Conservation (phyloP, 2,888 invertebrate genomes). For the Eilema caniola region DNA sequence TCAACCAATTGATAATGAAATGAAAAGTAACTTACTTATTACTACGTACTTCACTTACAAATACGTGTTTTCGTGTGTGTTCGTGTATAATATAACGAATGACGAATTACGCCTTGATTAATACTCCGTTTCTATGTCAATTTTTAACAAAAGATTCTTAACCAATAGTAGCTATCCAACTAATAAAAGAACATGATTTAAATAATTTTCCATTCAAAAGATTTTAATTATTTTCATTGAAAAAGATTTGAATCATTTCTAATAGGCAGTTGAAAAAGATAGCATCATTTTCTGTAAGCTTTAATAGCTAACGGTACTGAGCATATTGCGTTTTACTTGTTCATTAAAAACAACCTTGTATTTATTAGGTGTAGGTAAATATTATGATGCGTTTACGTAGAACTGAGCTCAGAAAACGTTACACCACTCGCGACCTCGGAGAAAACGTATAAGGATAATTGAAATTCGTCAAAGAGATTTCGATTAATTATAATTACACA, state of each 20-base stretch:
- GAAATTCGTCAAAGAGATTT: neutral
- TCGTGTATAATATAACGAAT: too few species aligned
- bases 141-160: neutral
- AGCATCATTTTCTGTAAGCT: neutral
- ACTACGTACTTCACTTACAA: too few species aligned
- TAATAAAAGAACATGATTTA: too few species aligned
- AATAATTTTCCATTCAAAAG: neutral
- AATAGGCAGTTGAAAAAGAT: neutral
- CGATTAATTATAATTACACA: neutral
- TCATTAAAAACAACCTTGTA: slow-evolving; percentile 1
- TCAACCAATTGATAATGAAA: too few species aligned
- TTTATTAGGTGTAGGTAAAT: slow-evolving; percentile 2
- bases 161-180: neutral
- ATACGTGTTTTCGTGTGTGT: neutral
- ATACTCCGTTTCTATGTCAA: neutral
- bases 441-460: slow-evolving; percentile 4
- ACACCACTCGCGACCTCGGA: neutral
- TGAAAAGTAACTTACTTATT: neutral
- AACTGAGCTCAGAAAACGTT: neutral
- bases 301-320: neutral
- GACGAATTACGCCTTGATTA: neutral
- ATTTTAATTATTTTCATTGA: neutral
- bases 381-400: neutral
- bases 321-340: neutral
- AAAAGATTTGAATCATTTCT: neutral